Conservation (phyloP, 2,888 invertebrate species). For the Antheraea yamamai region DNA sequence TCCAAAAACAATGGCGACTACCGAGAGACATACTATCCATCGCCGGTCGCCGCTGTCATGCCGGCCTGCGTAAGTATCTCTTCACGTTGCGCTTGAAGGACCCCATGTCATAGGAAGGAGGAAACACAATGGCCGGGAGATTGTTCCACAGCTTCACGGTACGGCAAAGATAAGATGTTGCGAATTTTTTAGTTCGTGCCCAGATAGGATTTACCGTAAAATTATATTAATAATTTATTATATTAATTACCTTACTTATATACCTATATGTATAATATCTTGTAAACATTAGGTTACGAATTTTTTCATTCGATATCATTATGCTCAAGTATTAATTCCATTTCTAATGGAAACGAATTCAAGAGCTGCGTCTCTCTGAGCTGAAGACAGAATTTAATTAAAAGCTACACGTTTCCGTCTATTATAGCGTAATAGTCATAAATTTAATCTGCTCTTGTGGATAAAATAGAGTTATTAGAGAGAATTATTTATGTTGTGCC, state of each 20-base stretch:
- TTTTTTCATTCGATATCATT: conserved; percentile 8
- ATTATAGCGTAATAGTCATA: neutral
- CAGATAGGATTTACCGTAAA: too few relatives aligned
- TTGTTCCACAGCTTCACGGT: too few relatives aligned
- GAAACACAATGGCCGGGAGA: too few relatives aligned
- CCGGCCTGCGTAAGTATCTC: too few relatives aligned
- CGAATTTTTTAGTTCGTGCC: too few relatives aligned
- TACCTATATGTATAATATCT: neutral
- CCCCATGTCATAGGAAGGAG: too few relatives aligned
- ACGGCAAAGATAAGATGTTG: too few relatives aligned
- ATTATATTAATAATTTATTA: too few relatives aligned
- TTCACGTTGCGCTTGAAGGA: too few relatives aligned
- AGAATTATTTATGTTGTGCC: neutral
- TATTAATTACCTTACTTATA: neutral
- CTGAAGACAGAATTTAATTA: conserved; percentile 16
- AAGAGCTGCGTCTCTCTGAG: conserved; percentile 4
- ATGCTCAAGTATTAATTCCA: conserved; percentile 13
- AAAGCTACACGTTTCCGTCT: conserved; percentile 4
- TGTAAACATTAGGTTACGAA: conserved; percentile 2
- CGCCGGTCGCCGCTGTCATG: too few relatives aligned
- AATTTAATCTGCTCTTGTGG: neutral
- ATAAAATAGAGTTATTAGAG: neutral
- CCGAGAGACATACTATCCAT: too few relatives aligned
- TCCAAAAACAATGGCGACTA: too few relatives aligned
- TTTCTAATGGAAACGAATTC: conserved; percentile 3